These are phyloP conservation scores for Reinhardtius hippoglossoides DNA, from an alignment of 2,113 vertebrate genomes.

Conservation along the genomic window DNA sequence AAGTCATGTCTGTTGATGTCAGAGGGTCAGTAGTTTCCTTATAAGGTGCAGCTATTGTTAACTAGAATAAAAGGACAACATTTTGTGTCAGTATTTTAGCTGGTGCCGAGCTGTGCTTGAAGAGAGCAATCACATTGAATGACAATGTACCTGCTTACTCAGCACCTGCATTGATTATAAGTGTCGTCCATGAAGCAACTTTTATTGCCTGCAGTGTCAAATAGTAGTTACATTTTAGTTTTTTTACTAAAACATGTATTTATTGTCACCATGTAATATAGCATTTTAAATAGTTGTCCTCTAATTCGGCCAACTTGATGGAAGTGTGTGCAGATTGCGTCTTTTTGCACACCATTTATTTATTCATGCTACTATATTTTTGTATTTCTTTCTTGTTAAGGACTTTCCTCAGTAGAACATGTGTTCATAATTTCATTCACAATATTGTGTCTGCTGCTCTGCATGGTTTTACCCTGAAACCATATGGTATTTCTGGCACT, in stretches of 20 bases:
- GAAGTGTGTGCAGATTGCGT: too few species aligned
- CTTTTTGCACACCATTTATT: neutral
- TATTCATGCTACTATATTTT: neutral
- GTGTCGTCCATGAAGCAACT: slow-evolving; percentile 8
- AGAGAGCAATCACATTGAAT: slow-evolving; percentile 14
- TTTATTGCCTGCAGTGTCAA: slow-evolving; percentile 27
- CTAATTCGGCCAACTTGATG: too few species aligned
- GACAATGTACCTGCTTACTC: slow-evolving; percentile 21
- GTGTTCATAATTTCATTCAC: neutral
- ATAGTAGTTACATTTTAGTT: slow-evolving; percentile 29
- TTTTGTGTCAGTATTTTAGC: neutral
- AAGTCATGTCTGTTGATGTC: neutral
- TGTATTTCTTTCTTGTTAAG: neutral
- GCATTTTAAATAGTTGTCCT: neutral
- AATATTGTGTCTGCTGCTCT: neutral
- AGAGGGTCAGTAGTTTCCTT: neutral
- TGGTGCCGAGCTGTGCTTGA: neutral
- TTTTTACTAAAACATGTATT: neutral
- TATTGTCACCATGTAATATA: neutral
- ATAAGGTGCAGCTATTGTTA: too few species aligned
- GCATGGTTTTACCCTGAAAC: slow-evolving; percentile 1
- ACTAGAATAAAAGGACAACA: too few species aligned
- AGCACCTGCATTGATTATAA: slow-evolving; percentile 41
- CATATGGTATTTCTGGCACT: slow-evolving; percentile 36
- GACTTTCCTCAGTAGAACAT: neutral